phyloP scores from a whole-genome alignment of 2,113 vertebrate genomes.

The Brachypodius melanocephalos region DNA sequence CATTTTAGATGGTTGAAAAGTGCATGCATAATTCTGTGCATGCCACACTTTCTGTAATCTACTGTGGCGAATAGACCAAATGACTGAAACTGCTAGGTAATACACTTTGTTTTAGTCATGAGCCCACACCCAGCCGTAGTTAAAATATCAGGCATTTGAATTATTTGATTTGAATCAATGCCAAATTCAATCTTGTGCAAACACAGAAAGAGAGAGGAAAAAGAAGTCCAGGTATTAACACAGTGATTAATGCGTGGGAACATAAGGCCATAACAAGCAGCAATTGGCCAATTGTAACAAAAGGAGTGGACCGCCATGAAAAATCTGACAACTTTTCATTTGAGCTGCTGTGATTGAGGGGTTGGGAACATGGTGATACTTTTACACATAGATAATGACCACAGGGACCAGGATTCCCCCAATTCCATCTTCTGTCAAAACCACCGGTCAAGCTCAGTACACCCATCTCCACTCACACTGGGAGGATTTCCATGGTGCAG shows the following conservation, averaged over 20 bases:
- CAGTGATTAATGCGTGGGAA: neutral
- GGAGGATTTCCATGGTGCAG: neutral
- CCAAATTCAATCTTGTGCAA: conserved; percentile 48
- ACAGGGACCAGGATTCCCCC: neutral
- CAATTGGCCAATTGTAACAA: neutral
- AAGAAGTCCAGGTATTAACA: conserved; percentile 4
- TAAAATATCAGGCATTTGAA: conserved; percentile 62
- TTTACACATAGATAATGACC: neutral
- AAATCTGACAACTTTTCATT: neutral
- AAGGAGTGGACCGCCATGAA: neutral
- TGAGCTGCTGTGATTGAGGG: neutral
- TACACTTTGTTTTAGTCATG: conserved; percentile 43
- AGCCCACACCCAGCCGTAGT: conserved; percentile 46
- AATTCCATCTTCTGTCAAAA: neutral
- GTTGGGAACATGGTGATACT: neutral
- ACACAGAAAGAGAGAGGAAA: neutral
- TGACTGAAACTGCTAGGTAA: conserved; percentile 63
- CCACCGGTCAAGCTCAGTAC: neutral
- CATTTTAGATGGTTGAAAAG: conserved; percentile 38
- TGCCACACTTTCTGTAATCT: conserved; percentile 53
- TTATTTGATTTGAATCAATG: conserved; percentile 63
- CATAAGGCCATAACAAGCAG: neutral
- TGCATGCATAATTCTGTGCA: conserved; percentile 56
- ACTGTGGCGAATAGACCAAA: conserved; percentile 49
- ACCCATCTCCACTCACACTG: neutral